Conservation (phyloP, 2,888 invertebrate species). For the Tetanocera ferruginea region DNA sequence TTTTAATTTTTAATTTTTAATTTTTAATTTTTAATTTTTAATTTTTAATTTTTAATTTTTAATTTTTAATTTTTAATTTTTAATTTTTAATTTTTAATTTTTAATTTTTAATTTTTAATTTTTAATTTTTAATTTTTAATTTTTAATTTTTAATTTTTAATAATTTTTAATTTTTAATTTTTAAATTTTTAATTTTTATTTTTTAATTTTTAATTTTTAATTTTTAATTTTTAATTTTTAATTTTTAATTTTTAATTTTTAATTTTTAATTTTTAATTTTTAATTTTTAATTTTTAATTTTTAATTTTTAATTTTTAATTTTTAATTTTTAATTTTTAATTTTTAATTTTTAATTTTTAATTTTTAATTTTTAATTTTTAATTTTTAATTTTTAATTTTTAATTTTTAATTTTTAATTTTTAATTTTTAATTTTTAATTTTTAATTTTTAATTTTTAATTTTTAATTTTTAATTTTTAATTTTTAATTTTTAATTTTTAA, state of each 20-base stretch:
- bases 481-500: slow-evolving; percentile 5
- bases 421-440: not conserved
- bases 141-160: not conserved
- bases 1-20: too few relatives aligned
- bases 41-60: not conserved
- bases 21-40: not conserved
- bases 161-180: not conserved
- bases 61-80: not conserved
- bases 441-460: not conserved
- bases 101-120: too few relatives aligned
- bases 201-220: not conserved
- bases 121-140: too few relatives aligned
- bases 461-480: not conserved
- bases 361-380: not conserved
- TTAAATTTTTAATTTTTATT: not conserved
- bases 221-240: not conserved
- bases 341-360: not conserved
- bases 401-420: not conserved
- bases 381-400: not conserved
- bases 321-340: not conserved
- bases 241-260: not conserved
- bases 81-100: not conserved
- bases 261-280: not conserved
- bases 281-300: not conserved
- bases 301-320: not conserved